Conservation (phyloP, 2,797 vertebrate species). For the Premnoplex brunnescens region DNA sequence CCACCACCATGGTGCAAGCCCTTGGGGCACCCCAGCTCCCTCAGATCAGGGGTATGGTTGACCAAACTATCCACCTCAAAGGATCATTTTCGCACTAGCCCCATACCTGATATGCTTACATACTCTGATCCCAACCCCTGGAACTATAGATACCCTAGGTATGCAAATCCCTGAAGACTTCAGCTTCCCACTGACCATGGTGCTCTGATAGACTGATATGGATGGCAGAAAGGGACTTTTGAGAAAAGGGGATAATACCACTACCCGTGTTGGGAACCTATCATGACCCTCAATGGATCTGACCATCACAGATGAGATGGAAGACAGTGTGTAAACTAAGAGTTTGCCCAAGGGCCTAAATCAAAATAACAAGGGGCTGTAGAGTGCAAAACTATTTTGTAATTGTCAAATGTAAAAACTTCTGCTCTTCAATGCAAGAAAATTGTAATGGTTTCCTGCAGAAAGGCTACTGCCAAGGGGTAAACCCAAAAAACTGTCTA, state of each 20-base stretch:
- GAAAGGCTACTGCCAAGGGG: background rate
- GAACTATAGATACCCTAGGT: rapidly evolving
- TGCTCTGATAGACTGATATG: background rate
- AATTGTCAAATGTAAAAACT: background rate
- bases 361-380: background rate
- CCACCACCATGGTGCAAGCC: background rate
- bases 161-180: background rate
- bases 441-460: background rate
- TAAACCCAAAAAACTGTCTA: background rate
- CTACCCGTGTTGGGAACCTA: background rate
- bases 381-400: background rate
- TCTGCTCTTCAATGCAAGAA: background rate
- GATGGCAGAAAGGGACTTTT: background rate
- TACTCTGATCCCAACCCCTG: background rate
- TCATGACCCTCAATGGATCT: background rate
- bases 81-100: background rate
- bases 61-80: background rate
- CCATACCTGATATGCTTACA: background rate
- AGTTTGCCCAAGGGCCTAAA: background rate
- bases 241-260: background rate
- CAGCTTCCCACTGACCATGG: background rate
- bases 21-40: background rate
- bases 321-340: background rate
- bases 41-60: background rate
- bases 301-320: background rate